Evolutionary conservation across 1,140 invertebrate genomes (phyloP).

Genomic region (Drosophila arizonae): DNA sequence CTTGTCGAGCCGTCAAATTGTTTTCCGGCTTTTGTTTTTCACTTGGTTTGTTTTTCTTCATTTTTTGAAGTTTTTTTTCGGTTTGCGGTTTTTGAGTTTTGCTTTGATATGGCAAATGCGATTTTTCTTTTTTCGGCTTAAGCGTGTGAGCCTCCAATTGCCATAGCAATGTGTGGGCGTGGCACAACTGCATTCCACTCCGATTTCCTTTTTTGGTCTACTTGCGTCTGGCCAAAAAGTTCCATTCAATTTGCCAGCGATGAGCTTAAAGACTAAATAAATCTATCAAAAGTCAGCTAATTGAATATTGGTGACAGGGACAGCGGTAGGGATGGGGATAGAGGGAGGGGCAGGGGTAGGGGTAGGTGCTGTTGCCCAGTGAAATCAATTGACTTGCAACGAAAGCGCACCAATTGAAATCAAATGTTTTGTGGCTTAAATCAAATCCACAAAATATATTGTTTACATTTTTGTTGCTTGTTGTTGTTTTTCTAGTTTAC

Average conservation of each 20-base stretch:
- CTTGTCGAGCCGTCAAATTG: constrained; percentile 65
- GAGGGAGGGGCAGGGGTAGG: constrained; percentile 13
- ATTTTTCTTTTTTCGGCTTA: constrained; percentile 13
- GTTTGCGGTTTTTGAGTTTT: constrained; percentile 49
- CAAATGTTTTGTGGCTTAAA: constrained; percentile 69
- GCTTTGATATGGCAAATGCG: constrained; percentile 42
- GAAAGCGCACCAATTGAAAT: constrained; percentile 53
- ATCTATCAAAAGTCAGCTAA: constrained; percentile 56
- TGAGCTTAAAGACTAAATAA: constrained; percentile 43
- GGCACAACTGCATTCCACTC: constrained; percentile 30
- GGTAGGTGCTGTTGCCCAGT: not conserved
- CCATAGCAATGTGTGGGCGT: constrained; percentile 28
- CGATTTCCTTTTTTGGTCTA: constrained; percentile 13
- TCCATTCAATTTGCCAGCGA: constrained; percentile 54
- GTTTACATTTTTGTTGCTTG: constrained; percentile 4
- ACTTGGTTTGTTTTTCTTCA: constrained; percentile 16
- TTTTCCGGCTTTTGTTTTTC: constrained; percentile 77
- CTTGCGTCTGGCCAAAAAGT: constrained; percentile 21
- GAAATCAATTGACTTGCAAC: constrained; percentile 62
- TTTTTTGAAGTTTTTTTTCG: constrained; percentile 10
- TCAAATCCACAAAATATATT: constrained; percentile 57
- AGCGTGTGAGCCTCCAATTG: constrained; percentile 10
- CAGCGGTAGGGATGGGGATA: not conserved
- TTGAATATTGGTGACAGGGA: constrained; percentile 51
- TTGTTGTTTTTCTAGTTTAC: no score